phyloP scores from a whole-genome alignment of 2,888 invertebrate species.

The Napeogenes inachia region DNA sequence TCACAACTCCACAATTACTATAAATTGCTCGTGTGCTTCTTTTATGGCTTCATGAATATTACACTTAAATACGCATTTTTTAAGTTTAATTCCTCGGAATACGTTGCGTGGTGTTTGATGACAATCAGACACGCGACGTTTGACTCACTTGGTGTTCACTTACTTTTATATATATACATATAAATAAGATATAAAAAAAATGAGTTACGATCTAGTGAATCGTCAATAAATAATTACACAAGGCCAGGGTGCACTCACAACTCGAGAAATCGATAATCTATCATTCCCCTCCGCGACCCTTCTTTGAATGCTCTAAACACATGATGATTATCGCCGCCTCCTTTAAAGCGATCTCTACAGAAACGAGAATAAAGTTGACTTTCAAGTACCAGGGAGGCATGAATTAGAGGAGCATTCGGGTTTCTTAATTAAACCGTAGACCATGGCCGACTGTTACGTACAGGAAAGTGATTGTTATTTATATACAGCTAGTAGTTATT shows the following conservation, averaged over 20 bases:
- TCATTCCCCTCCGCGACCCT: conserved; percentile 32
- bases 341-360: conserved; percentile 18
- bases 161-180: too few species aligned
- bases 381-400: conserved; percentile 41
- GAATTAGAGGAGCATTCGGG: conserved; percentile 37
- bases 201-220: too few species aligned
- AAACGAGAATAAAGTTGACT: conserved; percentile 37
- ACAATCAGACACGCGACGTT: conserved; percentile 19
- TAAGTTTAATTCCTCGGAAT: conserved; percentile 19
- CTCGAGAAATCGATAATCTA: conserved; percentile 36
- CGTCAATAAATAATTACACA: too few species aligned
- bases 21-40: conserved; percentile 37
- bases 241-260: conserved; percentile 5
- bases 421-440: conserved; percentile 38
- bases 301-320: conserved; percentile 40
- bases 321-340: conserved; percentile 29
- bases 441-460: conserved; percentile 27
- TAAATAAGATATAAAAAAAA: too few species aligned
- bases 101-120: conserved; percentile 25
- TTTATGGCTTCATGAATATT: conserved; percentile 43
- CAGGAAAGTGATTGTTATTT: conserved; percentile 25
- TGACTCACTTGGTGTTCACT: background rate
- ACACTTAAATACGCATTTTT: conserved; percentile 25
- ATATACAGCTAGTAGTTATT: conserved; percentile 14
- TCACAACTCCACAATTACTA: conserved; percentile 55